phyloP scores from a whole-genome alignment of 2,113 vertebrate species.

The Nycticryphes semicollaris region DNA sequence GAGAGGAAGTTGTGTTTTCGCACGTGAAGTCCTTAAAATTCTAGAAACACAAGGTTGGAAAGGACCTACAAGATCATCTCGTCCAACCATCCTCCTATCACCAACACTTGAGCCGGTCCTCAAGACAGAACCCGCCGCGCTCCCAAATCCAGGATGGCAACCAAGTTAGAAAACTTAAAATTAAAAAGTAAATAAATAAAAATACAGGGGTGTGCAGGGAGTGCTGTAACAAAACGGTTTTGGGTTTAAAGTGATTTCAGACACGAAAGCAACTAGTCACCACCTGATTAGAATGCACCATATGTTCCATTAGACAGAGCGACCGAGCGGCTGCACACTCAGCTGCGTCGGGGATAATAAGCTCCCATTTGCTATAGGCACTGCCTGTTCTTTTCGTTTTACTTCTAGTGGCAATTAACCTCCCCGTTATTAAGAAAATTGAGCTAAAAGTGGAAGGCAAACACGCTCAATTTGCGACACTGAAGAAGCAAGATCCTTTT shows the following conservation, averaged over 20 bases:
- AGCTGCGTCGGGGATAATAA: constrained; percentile 54
- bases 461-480: neutral
- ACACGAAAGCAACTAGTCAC: neutral
- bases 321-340: constrained; percentile 24
- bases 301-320: constrained; percentile 21
- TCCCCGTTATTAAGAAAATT: constrained; percentile 54
- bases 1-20: no score
- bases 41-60: no score
- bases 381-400: neutral
- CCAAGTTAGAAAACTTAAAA: neutral
- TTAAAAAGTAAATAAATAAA: no score
- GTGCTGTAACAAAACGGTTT: neutral
- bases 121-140: fast-evolving
- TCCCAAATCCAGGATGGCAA: neutral
- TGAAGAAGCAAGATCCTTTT: neutral
- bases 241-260: neutral
- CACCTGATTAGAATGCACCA: constrained; percentile 55
- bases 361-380: constrained; percentile 29
- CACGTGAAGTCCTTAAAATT: no score
- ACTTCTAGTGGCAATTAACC: constrained; percentile 53
- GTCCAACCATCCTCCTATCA: no score
- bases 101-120: neutral
- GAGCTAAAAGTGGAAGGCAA: constrained; percentile 32
- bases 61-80: no score
- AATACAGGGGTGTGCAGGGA: neutral